Base-by-base conservation (phyloP, 92 coral and sea anemone genomes). In the Anthopleura xanthogrammica region DNA sequence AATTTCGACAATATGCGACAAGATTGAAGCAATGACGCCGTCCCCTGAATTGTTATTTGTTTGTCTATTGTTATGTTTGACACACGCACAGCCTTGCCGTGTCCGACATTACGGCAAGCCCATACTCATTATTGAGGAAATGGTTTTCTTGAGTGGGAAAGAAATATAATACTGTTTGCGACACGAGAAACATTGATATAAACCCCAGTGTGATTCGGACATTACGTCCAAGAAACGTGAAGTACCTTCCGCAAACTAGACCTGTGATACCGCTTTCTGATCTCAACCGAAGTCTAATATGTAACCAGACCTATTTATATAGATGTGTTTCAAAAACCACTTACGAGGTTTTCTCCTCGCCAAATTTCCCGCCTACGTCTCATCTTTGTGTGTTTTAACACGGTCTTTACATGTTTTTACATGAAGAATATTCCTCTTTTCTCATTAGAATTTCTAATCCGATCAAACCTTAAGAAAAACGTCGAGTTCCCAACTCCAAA, bases 231-330 rank as follows among this genome's bases (percentile, higher is more conserved):
- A 23, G 42, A 68, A 68, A 62, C 70, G 42, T 68, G 74, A 68
- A 68, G 74, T 24, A 29, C 7, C 42, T 68, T 68, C 74, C 74
- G 74, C 74, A 22, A 54, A 11, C 7, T 20, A 65, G 17, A 64
- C 72, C 40, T 68, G 42, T 68, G 46, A 12, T 68, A 36, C 74
- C 13, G 74, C 41, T 14, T 13, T 68, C 42, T 13, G 43, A 24
- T 23, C 41, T 20, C 36, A 65, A 65, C 36, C 22, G 40, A 20
- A 74, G 36, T 29, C 50, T 46, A 46, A 68, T 75, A 81, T 46
- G 84, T 81, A 71, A 81, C 77, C 41, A 52, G 74, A 81, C 70
- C 77, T 81, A 70, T 70, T 68, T 43, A 81, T 60, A 43, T 81
- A 50, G 57, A 50, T 43, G 55, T 70, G 70, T 68, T 72, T 68